Conservation (phyloP, 2,888 invertebrate genomes). For the Drosophila aldrichi region DNA sequence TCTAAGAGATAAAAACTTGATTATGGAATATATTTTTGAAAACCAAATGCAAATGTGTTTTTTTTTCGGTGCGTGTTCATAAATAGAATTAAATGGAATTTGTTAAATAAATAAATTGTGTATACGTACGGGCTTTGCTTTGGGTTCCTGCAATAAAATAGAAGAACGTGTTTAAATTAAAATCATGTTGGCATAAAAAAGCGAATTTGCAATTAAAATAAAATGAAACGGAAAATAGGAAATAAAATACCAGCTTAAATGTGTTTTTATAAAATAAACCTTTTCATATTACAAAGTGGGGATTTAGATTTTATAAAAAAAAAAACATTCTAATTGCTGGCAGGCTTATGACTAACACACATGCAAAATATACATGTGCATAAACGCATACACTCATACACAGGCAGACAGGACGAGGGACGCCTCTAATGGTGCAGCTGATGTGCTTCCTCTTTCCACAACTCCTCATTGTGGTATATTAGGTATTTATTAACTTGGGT, state of each 20-base stretch:
- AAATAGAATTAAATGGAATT: constrained; percentile 4
- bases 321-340: constrained; percentile 58
- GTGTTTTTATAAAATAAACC: not conserved
- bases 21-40: not conserved
- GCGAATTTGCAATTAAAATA: constrained; percentile 24
- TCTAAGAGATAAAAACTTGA: not conserved
- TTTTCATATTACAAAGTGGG: not conserved
- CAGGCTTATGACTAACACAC: constrained; percentile 18
- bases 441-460: not conserved
- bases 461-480: not conserved
- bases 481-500: not conserved
- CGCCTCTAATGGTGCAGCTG: not conserved
- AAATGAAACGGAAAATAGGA: not conserved
- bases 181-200: constrained; percentile 17
- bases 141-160: constrained; percentile 78
- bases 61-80: not conserved
- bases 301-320: constrained; percentile 1
- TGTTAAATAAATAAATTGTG: constrained; percentile 25
- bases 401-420: not conserved
- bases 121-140: constrained; percentile 83
- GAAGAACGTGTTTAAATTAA: constrained; percentile 46
- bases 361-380: not conserved
- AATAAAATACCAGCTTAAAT: not conserved
- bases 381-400: not conserved
- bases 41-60: not conserved